Percentiles rank a stretch among this genome's conserved stretches.
Evolutionary conservation across 2,888 invertebrate species (phyloP).

Genomic region (Mythimna ferrago): DNA sequence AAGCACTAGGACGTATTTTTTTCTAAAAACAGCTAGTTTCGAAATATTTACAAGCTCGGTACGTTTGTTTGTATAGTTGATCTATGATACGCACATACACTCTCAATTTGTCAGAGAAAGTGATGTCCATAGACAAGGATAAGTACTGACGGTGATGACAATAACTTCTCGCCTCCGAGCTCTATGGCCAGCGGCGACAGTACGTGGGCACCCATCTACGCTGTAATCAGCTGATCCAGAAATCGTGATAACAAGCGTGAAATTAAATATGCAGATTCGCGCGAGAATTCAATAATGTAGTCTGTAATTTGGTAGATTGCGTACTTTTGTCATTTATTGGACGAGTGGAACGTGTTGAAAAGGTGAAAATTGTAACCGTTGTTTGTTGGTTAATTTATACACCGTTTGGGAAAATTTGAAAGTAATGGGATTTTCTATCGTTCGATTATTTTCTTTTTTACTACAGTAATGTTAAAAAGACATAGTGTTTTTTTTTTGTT

Average conservation of each 20-base stretch:
- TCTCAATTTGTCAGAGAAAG: no score
- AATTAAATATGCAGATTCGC: conserved; percentile 68
- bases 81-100: no score
- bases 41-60: no score
- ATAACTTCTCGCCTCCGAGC: no score
- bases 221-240: conserved; percentile 60
- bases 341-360: conserved; percentile 4
- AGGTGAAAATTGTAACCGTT: conserved; percentile 11
- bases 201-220: conserved; percentile 19
- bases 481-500: no score
- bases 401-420: background rate
- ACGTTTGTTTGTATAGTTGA: no score
- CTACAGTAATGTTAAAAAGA: no score
- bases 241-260: conserved; percentile 65
- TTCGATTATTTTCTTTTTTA: no score
- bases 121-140: no score
- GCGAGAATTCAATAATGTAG: conserved; percentile 58
- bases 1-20: no score
- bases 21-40: no score
- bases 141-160: no score
- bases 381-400: conserved; percentile 1
- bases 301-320: conserved; percentile 46
- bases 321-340: conserved; percentile 29
- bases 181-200: conserved; percentile 1
- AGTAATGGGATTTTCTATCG: background rate